Conservation (phyloP, 2,888 invertebrate species). For the Patella pellucida region DNA sequence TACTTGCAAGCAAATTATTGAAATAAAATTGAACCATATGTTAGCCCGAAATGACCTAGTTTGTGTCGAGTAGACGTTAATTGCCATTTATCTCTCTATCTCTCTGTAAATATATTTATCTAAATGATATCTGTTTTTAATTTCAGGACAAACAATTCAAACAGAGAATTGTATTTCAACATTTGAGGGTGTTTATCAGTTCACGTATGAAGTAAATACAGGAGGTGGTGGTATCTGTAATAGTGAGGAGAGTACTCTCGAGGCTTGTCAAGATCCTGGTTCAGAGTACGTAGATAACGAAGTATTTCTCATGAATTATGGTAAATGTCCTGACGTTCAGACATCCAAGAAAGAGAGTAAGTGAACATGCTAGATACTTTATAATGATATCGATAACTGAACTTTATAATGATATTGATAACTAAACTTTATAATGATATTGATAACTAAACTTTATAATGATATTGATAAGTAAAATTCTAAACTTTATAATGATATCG, state of each 20-base stretch:
- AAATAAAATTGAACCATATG: no score
- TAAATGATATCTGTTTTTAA: conserved; percentile 1
- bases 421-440: not conserved
- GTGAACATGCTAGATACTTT: conserved; percentile 25
- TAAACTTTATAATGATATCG: no score
- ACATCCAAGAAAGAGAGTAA: conserved; percentile 58
- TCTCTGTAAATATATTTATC: no score
- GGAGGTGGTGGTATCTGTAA: conserved; percentile 77
- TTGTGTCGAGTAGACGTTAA: no score
- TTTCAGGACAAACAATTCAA: conserved; percentile 50
- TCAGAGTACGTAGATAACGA: conserved; percentile 97
- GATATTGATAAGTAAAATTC: no score
- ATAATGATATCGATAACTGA: not conserved
- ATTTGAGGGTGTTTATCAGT: conserved; percentile 69
- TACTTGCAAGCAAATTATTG: no score
- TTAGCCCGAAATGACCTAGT: no score
- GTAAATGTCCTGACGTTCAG: conserved; percentile 77
- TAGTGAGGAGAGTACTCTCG: conserved; percentile 87
- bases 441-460: not conserved
- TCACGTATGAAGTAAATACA: conserved; percentile 65
- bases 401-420: no score
- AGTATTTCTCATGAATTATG: conserved; percentile 95
- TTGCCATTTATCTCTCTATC: no score
- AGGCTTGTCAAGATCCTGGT: conserved; percentile 95
- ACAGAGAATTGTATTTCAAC: conserved; percentile 69